Percentiles rank a stretch among this genome's conserved stretches.
phyloP scores from a whole-genome alignment of 2,888 invertebrate genomes.

The Minunthozetes semirufus region DNA sequence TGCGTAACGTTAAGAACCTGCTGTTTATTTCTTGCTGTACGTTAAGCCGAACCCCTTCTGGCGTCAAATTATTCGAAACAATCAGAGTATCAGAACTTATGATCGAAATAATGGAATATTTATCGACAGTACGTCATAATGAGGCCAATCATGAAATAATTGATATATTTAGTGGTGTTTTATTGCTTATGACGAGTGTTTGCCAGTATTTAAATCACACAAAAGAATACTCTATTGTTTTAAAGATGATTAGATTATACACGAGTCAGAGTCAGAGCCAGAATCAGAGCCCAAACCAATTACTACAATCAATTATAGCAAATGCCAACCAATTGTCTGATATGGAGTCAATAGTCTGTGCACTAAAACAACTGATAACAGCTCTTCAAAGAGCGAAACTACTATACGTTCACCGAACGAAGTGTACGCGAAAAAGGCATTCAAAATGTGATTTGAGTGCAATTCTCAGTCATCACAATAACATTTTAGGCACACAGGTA shows the following conservation, averaged over 20 bases:
- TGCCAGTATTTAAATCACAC: constrained; percentile 5
- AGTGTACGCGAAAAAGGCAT: constrained; percentile 15
- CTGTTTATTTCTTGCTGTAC: not conserved
- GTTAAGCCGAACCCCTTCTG: constrained; percentile 1
- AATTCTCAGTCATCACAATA: constrained; percentile 17
- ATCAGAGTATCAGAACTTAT: not conserved
- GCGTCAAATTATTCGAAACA: constrained; percentile 18
- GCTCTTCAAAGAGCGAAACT: constrained; percentile 19
- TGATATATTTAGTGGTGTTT: not conserved
- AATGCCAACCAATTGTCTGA: not conserved
- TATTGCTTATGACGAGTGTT: constrained; percentile 13
- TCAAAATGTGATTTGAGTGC: constrained; percentile 20
- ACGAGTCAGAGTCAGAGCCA: not conserved
- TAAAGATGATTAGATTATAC: constrained; percentile 14
- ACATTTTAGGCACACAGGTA: not conserved
- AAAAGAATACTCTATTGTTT: constrained; percentile 11
- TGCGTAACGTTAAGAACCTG: not conserved
- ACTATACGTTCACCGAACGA: constrained; percentile 10
- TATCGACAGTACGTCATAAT: not conserved
- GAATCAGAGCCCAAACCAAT: not conserved
- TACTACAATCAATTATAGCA: not conserved
- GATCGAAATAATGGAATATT: constrained; percentile 2
- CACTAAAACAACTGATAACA: constrained; percentile 20
- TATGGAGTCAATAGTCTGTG: constrained; percentile 2
- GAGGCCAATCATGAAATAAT: not conserved